Evolutionary conservation across 1,140 invertebrate genomes (phyloP).

Genomic region (Aphelenchoides avenae): DNA sequence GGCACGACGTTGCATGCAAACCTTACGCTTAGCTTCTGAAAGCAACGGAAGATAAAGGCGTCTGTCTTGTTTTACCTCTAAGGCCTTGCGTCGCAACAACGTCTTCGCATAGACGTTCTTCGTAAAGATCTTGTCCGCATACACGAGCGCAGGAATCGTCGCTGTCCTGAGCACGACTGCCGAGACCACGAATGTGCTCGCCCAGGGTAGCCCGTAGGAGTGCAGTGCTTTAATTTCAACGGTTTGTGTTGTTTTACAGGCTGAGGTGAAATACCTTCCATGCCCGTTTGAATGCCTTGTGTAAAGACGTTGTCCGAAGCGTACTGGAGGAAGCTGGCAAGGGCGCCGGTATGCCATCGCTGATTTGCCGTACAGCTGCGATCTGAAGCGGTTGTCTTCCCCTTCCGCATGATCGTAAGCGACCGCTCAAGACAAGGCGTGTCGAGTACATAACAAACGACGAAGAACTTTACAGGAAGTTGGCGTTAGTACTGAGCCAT

Average conservation of each 20-base stretch:
- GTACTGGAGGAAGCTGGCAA: constrained; percentile 46
- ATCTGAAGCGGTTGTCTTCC: too few species aligned
- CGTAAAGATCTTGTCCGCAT: constrained; percentile 50
- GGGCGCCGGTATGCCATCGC: too few species aligned
- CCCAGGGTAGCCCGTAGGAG: constrained; percentile 35
- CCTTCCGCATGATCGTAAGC: too few species aligned
- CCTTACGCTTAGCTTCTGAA: constrained; percentile 37
- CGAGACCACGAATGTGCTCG: constrained; percentile 32
- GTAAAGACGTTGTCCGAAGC: constrained; percentile 46
- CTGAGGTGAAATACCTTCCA: constrained; percentile 38
- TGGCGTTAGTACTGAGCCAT: too few species aligned
- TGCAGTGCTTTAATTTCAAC: constrained; percentile 38
- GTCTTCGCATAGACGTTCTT: constrained; percentile 43
- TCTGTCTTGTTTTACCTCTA: constrained; percentile 30
- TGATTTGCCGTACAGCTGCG: too few species aligned
- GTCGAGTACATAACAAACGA: too few species aligned
- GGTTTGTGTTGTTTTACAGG: not conserved
- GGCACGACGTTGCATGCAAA: constrained; percentile 34
- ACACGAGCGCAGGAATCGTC: constrained; percentile 42
- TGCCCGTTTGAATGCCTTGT: constrained; percentile 35
- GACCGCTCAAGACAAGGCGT: too few species aligned
- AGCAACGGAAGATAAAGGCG: constrained; percentile 3
- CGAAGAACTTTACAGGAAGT: too few species aligned
- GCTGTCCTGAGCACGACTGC: constrained; percentile 29
- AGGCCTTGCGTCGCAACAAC: constrained; percentile 31